Conservation (phyloP, 2,888 invertebrate species). For the Eupithecia vulgata region DNA sequence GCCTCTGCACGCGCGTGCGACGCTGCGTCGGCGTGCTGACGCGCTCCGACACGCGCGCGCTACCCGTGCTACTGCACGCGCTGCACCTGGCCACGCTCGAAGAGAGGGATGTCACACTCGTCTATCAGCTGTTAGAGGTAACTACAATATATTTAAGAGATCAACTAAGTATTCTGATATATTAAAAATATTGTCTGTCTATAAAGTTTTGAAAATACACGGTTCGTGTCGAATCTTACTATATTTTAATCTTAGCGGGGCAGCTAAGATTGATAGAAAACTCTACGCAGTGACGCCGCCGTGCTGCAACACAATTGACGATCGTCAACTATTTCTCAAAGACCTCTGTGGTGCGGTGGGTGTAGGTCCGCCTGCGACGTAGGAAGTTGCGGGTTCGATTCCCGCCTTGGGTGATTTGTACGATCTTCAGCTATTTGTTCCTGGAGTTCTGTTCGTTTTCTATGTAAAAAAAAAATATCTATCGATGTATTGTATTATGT, state of each 20-base stretch:
- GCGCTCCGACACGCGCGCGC: conserved; percentile 92
- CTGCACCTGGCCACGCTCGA: conserved; percentile 86
- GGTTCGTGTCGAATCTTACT: not conserved
- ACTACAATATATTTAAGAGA: not conserved
- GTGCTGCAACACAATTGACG: not conserved
- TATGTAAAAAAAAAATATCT: too few species aligned
- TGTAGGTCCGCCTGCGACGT: too few species aligned
- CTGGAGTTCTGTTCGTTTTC: too few species aligned
- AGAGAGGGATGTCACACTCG: conserved; percentile 88
- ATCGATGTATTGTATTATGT: too few species aligned
- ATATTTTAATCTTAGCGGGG: not conserved
- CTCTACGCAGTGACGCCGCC: not conserved
- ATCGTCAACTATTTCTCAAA: not conserved
- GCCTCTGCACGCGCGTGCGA: conserved; percentile 94
- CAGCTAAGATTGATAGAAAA: too few species aligned
- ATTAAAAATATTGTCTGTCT: too few species aligned
- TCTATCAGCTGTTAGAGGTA: conserved; percentile 95
- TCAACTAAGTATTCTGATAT: too few species aligned
- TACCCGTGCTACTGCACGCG: conserved; percentile 92
- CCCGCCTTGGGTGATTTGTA: too few species aligned
- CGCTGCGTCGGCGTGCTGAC: conserved; percentile 95
- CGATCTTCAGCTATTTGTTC: too few species aligned
- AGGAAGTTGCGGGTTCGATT: too few species aligned
- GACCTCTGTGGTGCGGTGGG: too few species aligned
- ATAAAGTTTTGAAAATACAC: too few species aligned